These are phyloP conservation scores for Sialia sialis DNA, from an alignment of 2,113 vertebrate species.

Conservation along the genomic window DNA sequence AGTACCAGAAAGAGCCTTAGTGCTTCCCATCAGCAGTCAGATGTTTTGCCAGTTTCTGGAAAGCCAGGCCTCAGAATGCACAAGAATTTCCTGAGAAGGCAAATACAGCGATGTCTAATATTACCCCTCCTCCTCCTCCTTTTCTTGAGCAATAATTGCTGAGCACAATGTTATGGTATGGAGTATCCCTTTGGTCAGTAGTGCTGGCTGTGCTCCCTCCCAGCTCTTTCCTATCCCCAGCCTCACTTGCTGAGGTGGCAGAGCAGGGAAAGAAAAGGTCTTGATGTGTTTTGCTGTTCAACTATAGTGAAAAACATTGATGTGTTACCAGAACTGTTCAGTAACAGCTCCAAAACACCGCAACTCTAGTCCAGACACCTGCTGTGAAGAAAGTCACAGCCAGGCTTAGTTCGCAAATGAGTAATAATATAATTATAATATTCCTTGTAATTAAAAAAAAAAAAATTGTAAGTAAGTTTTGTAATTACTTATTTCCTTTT, in stretches of 20 bases:
- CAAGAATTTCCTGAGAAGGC: background rate
- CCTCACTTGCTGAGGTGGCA: background rate
- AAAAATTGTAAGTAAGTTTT: background rate
- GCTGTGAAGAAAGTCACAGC: background rate
- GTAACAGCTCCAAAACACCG: background rate
- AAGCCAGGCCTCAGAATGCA: background rate
- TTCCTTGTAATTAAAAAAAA: background rate
- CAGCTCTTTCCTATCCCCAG: background rate
- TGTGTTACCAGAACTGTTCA: background rate
- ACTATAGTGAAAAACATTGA: background rate
- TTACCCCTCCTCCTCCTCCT: background rate
- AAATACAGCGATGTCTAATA: background rate
- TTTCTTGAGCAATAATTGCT: background rate
- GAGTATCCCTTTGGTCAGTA: background rate
- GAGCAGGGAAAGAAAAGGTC: background rate
- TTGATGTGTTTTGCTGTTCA: background rate
- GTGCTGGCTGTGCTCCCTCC: background rate
- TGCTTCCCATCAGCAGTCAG: background rate
- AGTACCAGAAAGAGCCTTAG: background rate
- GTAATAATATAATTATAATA: background rate
- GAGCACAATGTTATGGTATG: fast-evolving
- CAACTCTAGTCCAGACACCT: background rate
- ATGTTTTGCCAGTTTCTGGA: background rate
- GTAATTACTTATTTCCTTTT: background rate
- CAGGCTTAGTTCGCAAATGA: background rate